Conservation (phyloP, 2,113 vertebrate genomes). For the Xiphophorus couchianus region DNA sequence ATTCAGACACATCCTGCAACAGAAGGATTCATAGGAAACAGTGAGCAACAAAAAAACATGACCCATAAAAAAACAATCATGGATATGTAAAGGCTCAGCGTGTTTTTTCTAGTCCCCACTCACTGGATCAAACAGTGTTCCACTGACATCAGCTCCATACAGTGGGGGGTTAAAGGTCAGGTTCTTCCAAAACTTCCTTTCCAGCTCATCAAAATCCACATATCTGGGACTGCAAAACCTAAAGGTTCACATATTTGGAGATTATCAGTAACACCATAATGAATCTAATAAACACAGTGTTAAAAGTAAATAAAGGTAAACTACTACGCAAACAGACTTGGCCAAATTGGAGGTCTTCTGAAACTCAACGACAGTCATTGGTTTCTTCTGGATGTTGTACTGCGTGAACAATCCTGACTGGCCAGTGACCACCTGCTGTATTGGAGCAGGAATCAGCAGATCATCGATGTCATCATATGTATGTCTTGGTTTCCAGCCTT, state of each 20-base stretch:
- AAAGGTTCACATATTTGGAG: constrained; percentile 10
- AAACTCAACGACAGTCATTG: constrained; percentile 95
- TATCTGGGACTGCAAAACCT: constrained; percentile 93
- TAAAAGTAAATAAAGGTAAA: neutral
- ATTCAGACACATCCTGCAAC: constrained; percentile 84
- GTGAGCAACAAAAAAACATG: neutral
- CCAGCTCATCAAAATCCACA: constrained; percentile 92
- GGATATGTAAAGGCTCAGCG: neutral
- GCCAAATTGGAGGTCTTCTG: constrained; percentile 91
- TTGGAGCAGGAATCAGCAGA: constrained; percentile 93
- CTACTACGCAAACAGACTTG: constrained; percentile 81
- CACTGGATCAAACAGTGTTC: constrained; percentile 92
- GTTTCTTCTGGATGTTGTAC: constrained; percentile 99
- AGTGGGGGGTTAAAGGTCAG: constrained; percentile 95
- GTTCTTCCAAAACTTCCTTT: constrained; percentile 98
- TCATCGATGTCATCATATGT: constrained; percentile 95
- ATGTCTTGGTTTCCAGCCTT: constrained; percentile 90
- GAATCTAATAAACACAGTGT: neutral
- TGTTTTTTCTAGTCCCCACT: constrained; percentile 35
- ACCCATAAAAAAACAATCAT: neutral
- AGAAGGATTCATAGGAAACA: neutral
- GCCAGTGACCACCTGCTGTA: constrained; percentile 96
- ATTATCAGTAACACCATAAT: neutral
- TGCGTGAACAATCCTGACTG: constrained; percentile 98
- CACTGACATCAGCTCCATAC: constrained; percentile 94